Base-by-base conservation (phyloP, 1,140 invertebrate species). In the Cherax quadricarinatus region DNA sequence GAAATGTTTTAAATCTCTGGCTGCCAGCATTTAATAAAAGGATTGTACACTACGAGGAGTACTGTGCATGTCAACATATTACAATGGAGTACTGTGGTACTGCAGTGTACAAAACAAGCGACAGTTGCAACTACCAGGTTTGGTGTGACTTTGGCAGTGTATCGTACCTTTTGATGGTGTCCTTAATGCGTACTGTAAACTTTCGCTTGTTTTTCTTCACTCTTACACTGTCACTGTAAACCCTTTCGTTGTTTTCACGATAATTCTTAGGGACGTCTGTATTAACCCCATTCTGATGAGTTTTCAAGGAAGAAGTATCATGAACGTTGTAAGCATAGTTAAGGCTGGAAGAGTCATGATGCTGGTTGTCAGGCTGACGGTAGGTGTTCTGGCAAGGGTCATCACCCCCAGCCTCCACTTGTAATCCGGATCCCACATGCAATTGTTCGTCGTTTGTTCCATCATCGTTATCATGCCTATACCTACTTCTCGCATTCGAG, bases 121-220 rank as follows among this genome's bases (percentile, higher is more conserved):
- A 57, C 3, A 57, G 53, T 14, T 57, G 9, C 3, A 57, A 14
- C 53, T 10, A 57, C 53, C 1, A 57, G 53, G 53, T 1, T 57
- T 9, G 53, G 53, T 57, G 9, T 14, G 53, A 10, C 53, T 57
- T 14, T 57, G 1, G 53, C 53, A 14, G 18, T 18, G 62, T 18
- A 5, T 21, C 62, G 62, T 66, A 66, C 70, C 75, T 90, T 66
- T 78, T 90, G 66, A 90, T 78, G n/a, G 81, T 78, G 70, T 83
- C 82, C 82, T 85, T 90, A 60, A 90, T 53, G 66, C 88, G 78
- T 4, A 84, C 79, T 70, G 81, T 85, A 41, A 90, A 41, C 7
- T 66, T 57, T 84, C 82, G 88, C 51, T 85, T 90, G n/a, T 10
- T 66, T 60, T 79, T 90, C 88, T 60, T 90, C 49, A 41, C 51